phyloP scores from a whole-genome alignment of 35 echinoderm and acorn worm genomes.

The Anneissia japonica region DNA sequence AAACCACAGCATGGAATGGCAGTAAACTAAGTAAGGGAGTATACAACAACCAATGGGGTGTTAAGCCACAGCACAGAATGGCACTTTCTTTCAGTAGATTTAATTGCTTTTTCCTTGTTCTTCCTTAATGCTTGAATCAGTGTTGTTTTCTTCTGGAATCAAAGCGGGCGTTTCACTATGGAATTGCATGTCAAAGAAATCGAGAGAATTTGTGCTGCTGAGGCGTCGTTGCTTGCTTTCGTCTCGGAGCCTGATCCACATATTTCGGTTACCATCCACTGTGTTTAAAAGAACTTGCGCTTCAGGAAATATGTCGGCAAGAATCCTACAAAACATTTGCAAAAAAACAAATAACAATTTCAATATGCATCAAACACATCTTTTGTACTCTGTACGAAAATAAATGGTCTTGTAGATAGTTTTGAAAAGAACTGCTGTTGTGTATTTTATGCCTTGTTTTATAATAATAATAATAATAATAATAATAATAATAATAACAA shows the following conservation, averaged over 20 bases:
- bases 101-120: background rate
- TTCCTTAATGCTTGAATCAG: background rate
- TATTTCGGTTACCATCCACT: constrained; percentile 59
- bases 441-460: too few relatives aligned
- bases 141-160: background rate
- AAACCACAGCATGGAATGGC: too few relatives aligned
- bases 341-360: background rate
- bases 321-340: constrained; percentile 27
- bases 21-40: too few relatives aligned
- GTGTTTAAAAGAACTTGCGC: constrained; percentile 36
- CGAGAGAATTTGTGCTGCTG: constrained; percentile 94
- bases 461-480: too few relatives aligned
- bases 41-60: too few relatives aligned
- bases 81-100: too few relatives aligned
- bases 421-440: too few relatives aligned
- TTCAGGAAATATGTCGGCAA: constrained; percentile 59
- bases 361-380: too few relatives aligned
- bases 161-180: constrained; percentile 19
- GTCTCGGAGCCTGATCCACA: constrained; percentile 66
- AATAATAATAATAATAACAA: too few relatives aligned
- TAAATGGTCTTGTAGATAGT: too few relatives aligned
- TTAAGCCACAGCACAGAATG: too few relatives aligned
- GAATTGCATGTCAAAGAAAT: constrained; percentile 89
- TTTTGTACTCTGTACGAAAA: too few relatives aligned
- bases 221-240: constrained; percentile 70